Evolutionary conservation across 2,797 vertebrate genomes (phyloP), one percentile per base, ranked within the genome.

Genomic region (Parambassis ranga): DNA sequence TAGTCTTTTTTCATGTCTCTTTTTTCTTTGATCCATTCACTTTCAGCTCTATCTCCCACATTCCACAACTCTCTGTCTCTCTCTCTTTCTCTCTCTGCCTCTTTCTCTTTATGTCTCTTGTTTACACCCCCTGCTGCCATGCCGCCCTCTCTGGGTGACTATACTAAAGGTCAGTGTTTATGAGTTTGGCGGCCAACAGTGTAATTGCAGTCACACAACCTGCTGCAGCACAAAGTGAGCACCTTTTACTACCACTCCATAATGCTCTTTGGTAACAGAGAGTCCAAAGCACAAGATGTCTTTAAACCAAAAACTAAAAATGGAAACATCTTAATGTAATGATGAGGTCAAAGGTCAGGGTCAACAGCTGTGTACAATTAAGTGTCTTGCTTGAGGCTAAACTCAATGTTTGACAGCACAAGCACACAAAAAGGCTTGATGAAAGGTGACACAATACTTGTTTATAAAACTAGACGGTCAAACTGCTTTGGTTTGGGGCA

Each of bases 21-120:
- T 61, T 72, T 72, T 70, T 60, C 74, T 87, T 80, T 88, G 75
- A 84, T 84, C 81, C 76, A 82, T 80, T 90, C 81, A 79, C 49
- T 71, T 75, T 83, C 71, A 80, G 42, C 22, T 74, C 46, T 50
- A 57, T 75, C 67, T 70, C 35, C 56, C 67, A 81, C 83, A 85
- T 81, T 80, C 78, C 77, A 64, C 72, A 69, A 52, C 36, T 42
- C 15, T 20, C 49, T 33, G 41, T 32, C 51, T 48, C 28, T 7
- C 56, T 48, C 50, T 15, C 24, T 18, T 28, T 42, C 11, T 44
- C 43, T 46, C 7, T 59, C 11, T 19, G 3, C 58, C 37, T 39
- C 44, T 65, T 49, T 63, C 36, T 46, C 38, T 77, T 39, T 51
- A 44, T 41, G 30, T 58, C 46, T 47, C 56, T 79, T 57, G 44